Evolutionary conservation across 2,113 vertebrate genomes (phyloP).

Genomic region (Drymodes brunneopygia): DNA sequence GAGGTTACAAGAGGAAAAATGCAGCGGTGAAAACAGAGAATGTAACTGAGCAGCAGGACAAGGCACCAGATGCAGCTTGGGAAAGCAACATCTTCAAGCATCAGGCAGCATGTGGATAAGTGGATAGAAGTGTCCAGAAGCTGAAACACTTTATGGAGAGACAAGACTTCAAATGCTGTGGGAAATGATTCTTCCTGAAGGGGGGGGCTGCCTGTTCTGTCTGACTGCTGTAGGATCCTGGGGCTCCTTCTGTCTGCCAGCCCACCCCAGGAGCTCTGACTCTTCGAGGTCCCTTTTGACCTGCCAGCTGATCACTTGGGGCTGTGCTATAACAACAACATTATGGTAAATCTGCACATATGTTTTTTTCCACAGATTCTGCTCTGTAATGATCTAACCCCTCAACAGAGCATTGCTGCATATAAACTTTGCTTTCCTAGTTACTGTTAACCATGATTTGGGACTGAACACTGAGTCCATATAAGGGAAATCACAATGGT

Average conservation of each 20-base stretch:
- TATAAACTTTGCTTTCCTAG: neutral
- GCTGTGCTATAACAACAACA: neutral
- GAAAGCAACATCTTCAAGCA: neutral
- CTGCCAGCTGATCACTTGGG: neutral
- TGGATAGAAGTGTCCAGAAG: neutral
- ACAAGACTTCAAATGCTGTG: neutral
- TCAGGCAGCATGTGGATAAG: neutral
- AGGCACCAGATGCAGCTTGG: neutral
- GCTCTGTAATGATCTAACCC: neutral
- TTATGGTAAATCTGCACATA: too few species aligned
- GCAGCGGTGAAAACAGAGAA: neutral
- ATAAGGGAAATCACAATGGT: neutral
- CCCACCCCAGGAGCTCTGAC: neutral
- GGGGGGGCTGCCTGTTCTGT: neutral
- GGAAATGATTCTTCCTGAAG: neutral
- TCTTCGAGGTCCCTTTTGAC: neutral
- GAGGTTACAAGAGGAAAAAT: neutral
- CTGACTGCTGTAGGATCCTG: neutral
- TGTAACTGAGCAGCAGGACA: neutral
- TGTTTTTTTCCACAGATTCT: neutral
- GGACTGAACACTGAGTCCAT: too few species aligned
- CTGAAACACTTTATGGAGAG: neutral
- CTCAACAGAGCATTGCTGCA: neutral
- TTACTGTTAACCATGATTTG: neutral
- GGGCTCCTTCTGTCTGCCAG: neutral